These are phyloP conservation scores for Potorous gilbertii DNA, from an alignment of 2,797 vertebrate species.

Conservation along the genomic window DNA sequence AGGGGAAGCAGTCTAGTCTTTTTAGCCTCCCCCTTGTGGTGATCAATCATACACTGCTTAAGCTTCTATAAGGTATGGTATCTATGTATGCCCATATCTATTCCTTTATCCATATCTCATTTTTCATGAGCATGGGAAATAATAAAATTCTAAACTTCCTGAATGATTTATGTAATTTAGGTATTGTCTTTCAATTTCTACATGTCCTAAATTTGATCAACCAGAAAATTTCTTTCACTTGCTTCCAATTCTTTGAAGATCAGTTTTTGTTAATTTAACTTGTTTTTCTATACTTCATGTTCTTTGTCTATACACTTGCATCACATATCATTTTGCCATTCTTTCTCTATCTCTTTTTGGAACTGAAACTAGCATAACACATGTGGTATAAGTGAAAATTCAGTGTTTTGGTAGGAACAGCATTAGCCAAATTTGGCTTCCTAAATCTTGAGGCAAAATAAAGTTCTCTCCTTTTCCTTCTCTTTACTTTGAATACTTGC, in stretches of 20 bases:
- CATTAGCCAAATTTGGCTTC: neutral
- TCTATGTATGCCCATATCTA: neutral
- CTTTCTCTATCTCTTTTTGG: neutral
- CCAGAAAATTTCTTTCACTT: neutral
- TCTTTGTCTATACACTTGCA: neutral
- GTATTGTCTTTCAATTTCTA: slow-evolving; percentile 38
- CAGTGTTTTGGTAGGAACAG: neutral
- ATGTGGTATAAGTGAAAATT: neutral
- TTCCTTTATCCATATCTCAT: neutral
- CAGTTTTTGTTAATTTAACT: slow-evolving; percentile 55
- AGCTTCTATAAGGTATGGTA: neutral
- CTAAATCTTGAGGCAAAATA: neutral
- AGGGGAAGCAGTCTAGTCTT: neutral
- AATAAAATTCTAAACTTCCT: neutral
- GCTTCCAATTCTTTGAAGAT: slow-evolving; percentile 55
- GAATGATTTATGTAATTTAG: neutral
- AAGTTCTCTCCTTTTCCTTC: neutral
- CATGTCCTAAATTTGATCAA: slow-evolving; percentile 33
- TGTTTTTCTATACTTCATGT: neutral
- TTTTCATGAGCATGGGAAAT: neutral
- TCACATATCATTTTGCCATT: neutral
- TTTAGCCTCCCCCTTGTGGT: neutral
- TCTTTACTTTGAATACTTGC: slow-evolving; percentile 34
- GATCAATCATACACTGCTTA: neutral
- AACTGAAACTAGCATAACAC: neutral